Conservation (phyloP, 2,888 invertebrate genomes). For the Homarus gammarus region DNA sequence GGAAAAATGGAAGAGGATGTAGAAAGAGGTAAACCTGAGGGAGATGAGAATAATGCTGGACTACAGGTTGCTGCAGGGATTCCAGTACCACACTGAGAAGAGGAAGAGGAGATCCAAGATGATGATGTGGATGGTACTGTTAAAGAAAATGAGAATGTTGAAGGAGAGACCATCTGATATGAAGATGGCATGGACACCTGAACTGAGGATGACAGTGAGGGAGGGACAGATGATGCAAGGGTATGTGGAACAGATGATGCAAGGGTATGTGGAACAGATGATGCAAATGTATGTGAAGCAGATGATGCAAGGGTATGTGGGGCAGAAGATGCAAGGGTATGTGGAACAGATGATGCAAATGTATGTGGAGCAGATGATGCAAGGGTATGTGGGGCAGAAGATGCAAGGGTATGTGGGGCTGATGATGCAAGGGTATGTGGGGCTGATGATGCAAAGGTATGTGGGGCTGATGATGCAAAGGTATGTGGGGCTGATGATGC, state of each 20-base stretch:
- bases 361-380: neutral
- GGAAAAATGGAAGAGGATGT: slow-evolving; percentile 38
- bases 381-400: neutral
- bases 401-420: slow-evolving; percentile 12
- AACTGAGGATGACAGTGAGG: slow-evolving; percentile 24
- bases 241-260: slow-evolving; percentile 35
- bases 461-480: neutral
- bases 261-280: neutral
- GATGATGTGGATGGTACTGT: slow-evolving; percentile 43
- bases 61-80: slow-evolving; percentile 11
- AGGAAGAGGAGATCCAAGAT: slow-evolving; percentile 14
- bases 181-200: slow-evolving; percentile 34
- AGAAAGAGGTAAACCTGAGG: slow-evolving; percentile 27
- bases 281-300: neutral
- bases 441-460: neutral
- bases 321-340: neutral
- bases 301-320: neutral
- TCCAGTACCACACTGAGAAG: neutral
- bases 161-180: slow-evolving; percentile 47
- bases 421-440: slow-evolving; percentile 14
- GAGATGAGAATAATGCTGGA: slow-evolving; percentile 16
- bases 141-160: slow-evolving; percentile 61
- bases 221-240: slow-evolving; percentile 33
- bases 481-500: neutral
- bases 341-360: slow-evolving; percentile 2